These are phyloP conservation scores for Glaucomys volans DNA, from an alignment of 2,113 vertebrate species.

Conservation along the genomic window DNA sequence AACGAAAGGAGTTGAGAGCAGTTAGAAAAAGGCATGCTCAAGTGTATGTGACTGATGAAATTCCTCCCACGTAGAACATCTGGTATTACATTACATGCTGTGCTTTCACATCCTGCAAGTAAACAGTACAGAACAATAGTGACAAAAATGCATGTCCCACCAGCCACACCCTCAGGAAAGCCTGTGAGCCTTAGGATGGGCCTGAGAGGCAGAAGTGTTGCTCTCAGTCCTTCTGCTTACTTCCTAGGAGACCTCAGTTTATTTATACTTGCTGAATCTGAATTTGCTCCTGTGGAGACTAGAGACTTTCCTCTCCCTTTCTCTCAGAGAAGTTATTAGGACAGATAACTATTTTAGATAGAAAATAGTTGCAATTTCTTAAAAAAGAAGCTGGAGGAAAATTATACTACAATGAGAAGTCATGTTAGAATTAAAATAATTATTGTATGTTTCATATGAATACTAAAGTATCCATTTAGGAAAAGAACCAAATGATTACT, in stretches of 20 bases:
- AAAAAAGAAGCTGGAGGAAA: not conserved
- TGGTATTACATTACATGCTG: slow-evolving; percentile 3
- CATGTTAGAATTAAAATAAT: slow-evolving; percentile 8
- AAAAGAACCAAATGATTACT: slow-evolving; percentile 23
- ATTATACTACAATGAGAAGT: not conserved
- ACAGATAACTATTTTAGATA: not conserved
- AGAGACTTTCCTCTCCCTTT: not conserved
- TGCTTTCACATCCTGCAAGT: slow-evolving; percentile 68
- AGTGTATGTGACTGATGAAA: not conserved
- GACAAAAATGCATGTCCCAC: not conserved
- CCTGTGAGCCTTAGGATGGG: not conserved
- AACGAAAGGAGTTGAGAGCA: not conserved
- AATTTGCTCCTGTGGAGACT: not conserved
- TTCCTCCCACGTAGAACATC: slow-evolving; percentile 68
- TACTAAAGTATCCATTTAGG: not conserved
- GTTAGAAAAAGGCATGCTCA: not conserved
- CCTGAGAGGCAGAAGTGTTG: not conserved
- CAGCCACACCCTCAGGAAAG: slow-evolving; percentile 59
- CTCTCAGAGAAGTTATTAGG: not conserved
- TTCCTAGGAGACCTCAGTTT: not conserved
- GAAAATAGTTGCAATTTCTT: slow-evolving; percentile 1
- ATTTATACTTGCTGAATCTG: not conserved
- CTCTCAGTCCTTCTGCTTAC: not conserved
- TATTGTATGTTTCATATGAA: not conserved
- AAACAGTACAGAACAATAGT: slow-evolving; percentile 75